Percentiles rank a stretch among this genome's conserved stretches.
These are phyloP conservation scores for Eupithecia pulchellata DNA, from an alignment of 2,888 invertebrate species.

Conservation along the genomic window DNA sequence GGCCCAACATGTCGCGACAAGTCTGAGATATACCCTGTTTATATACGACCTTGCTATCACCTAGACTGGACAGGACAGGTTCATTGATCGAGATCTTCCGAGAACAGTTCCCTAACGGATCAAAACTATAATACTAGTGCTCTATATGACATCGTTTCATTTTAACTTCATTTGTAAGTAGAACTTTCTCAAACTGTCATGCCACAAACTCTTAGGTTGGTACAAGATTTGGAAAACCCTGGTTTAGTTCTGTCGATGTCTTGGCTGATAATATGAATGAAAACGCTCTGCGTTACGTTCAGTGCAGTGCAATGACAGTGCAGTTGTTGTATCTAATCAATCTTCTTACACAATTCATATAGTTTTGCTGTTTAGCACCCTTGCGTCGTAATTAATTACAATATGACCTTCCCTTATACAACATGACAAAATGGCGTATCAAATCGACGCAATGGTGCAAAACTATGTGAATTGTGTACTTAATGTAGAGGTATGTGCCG, in stretches of 20 bases:
- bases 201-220: neutral
- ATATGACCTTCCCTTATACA: too few relatives aligned
- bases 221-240: neutral
- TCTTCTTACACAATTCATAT: too few relatives aligned
- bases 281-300: too few relatives aligned
- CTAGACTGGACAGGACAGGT: conserved; percentile 55
- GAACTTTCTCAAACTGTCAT: neutral
- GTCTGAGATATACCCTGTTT: conserved; percentile 17
- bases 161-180: neutral
- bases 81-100: conserved; percentile 52
- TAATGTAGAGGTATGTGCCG: too few relatives aligned
- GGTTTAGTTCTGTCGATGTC: neutral
- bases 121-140: neutral
- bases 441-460: too few relatives aligned
- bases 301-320: too few relatives aligned
- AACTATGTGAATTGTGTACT: too few relatives aligned
- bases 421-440: too few relatives aligned
- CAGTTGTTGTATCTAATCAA: too few relatives aligned
- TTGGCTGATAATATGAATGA: neutral
- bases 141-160: neutral
- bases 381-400: too few relatives aligned
- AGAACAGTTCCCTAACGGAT: conserved; percentile 27
- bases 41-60: conserved; percentile 64
- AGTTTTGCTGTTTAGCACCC: neutral
- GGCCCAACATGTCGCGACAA: conserved; percentile 37